A percentile compares a stretch with the other conserved stretches of the same genome.
Conservation (phyloP, 1,140 invertebrate species). For the Aphis craccivora region DNA sequence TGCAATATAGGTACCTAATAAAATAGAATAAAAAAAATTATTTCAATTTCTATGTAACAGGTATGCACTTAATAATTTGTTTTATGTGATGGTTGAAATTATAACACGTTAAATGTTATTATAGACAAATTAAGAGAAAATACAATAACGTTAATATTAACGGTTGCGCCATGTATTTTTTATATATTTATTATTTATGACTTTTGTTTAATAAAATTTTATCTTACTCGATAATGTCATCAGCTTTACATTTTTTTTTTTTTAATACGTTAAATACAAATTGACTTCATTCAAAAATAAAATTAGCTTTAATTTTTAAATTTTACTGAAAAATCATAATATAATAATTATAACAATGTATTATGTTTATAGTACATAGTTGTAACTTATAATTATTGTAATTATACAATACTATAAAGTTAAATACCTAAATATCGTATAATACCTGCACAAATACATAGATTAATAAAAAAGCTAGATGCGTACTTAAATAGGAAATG, state of each 20-base stretch:
- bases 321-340: background rate
- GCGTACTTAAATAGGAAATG: background rate
- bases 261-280: background rate
- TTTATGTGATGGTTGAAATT: background rate
- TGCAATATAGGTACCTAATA: background rate
- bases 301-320: background rate
- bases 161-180: background rate
- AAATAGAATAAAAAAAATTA: background rate
- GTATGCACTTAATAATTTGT: background rate
- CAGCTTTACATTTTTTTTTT: background rate
- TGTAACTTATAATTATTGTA: background rate
- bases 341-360: background rate
- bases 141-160: background rate
- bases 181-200: background rate
- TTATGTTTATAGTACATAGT: background rate
- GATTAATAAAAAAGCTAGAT: too few relatives aligned
- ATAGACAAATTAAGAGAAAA: background rate
- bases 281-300: background rate
- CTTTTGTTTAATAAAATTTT: background rate
- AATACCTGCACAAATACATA: background rate
- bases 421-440: background rate
- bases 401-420: background rate
- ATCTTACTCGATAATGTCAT: background rate
- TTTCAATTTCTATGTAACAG: background rate
- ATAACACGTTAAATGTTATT: background rate